Evolutionary conservation across 1,140 invertebrate species (phyloP), one percentile per base, ranked within the genome.

Genomic region (Heliconius nattereri): DNA sequence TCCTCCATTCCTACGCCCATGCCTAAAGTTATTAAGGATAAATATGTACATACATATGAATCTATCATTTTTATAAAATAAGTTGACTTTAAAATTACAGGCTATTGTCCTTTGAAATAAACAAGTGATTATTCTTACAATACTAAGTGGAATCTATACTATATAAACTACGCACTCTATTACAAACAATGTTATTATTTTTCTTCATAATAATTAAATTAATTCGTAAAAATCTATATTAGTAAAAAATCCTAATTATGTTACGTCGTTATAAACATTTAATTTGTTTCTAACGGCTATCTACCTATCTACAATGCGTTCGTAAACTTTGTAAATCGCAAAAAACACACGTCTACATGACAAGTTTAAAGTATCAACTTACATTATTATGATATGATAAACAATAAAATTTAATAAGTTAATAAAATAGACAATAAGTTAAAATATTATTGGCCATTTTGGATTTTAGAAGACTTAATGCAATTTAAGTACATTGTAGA

Each of bases 21-120:
- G 40, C 40, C 40, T 45, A 45, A 16, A 45, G 40, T 45, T 45
- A 45, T 16, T 45, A 7, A 19, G 19, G 16, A 52, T 75, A 26
- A 66, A n/a, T 9, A 66, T 29, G n/a, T 66, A 66, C 23, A 20
- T 73, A 45, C 11, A 73, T 73, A 29, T 66, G 60, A 26, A 66
- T 52, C 8, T 73, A 73, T 52, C 26, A 66, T 26, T 54, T 20
- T 7, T 23, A 73, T 23, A 20, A 78, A 78, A 73, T 78, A 73
- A 35, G 40, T 66, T 73, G 20, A 57, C 3, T 52, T 78, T 16
- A 77, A 71, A 71, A 45, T 71, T 66, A 26, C 60, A 66, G 60
- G 13, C 60, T 66, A 66, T 66, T 57, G 54, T 57, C 54, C n/a
- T 57, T 57, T n/a, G 8, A 57, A n/a, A 57, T 57, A 57, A 57